Base-by-base conservation (phyloP, 2,113 vertebrate species). In the Nannospalax galili region DNA sequence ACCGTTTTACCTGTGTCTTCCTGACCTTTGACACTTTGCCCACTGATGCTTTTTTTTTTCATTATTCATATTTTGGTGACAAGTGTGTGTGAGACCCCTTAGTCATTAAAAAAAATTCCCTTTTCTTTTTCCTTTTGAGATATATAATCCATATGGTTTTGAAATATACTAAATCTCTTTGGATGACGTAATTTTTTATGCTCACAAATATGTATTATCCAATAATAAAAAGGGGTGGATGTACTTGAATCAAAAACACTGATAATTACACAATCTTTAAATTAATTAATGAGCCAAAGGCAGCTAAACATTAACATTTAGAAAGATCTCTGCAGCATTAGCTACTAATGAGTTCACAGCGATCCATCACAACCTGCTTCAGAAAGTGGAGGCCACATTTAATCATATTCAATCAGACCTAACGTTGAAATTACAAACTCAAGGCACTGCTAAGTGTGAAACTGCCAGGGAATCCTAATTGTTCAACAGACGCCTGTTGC, bases 291-390 rank as follows among this genome's bases (percentile, higher is more conserved):
- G 90, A 98, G 97, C 98, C 98, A 98, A 98, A 98, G 98, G 97
- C 98, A 98, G 98, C 98, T 98, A 98, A 98, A 98, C 98, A 98
- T 98, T 98, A 98, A 98, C 98, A 98, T 98, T 98, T 98, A 98
- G 98, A 98, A 98, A 98, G 97, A 42, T 97, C 98, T 98, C 97
- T 98, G 97, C 97, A 97, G 98, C 98, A 98, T 98, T 98, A 98
- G 97, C 93, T 95, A 67, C 98, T 99, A 98, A 98, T 99, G 98
- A 99, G 98, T 98, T 98, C 98, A 98, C 98, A 98, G 98, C 98
- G 98, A 98, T 98, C 98, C 97, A 98, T 97, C 96, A 74, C 97
- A 98, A 96, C 93, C 65, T 89, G 1, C 97, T 98, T 97, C 97
- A 96, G 97, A 98, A 98, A 98, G 97, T 97, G 88, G 94, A 97